Conservation (phyloP, 2,797 vertebrate species). For the Thripadectes ignobilis region DNA sequence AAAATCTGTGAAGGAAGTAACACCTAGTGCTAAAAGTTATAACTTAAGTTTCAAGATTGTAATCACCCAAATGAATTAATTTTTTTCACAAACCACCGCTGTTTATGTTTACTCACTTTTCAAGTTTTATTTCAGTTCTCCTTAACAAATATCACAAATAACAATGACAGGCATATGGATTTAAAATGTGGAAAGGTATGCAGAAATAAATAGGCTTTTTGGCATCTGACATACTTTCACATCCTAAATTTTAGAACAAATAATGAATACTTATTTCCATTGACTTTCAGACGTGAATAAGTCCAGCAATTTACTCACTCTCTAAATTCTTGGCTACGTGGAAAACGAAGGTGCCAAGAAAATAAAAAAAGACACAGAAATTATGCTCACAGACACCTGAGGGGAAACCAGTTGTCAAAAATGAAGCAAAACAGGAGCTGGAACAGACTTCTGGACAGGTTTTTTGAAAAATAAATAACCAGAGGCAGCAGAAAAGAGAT, state of each 20-base stretch:
- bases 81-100: background rate
- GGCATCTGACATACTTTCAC: background rate
- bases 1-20: background rate
- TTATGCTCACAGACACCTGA: background rate
- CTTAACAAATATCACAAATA: background rate
- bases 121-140: background rate
- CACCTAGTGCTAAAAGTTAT: background rate
- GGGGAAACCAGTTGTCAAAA: background rate
- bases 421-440: background rate
- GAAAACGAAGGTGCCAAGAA: background rate
- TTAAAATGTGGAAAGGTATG: background rate
- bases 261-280: background rate
- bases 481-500: background rate
- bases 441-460: background rate
- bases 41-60: background rate
- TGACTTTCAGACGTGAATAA: slow-evolving; percentile 1
- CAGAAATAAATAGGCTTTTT: background rate
- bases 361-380: background rate
- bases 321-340: background rate
- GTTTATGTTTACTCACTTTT: background rate
- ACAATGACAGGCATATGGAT: background rate
- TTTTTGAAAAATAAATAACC: background rate
- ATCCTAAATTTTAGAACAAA: background rate
- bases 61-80: background rate
- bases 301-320: background rate